phyloP scores from a whole-genome alignment of 2,888 invertebrate genomes.

The Drosophila atroscutellata region DNA sequence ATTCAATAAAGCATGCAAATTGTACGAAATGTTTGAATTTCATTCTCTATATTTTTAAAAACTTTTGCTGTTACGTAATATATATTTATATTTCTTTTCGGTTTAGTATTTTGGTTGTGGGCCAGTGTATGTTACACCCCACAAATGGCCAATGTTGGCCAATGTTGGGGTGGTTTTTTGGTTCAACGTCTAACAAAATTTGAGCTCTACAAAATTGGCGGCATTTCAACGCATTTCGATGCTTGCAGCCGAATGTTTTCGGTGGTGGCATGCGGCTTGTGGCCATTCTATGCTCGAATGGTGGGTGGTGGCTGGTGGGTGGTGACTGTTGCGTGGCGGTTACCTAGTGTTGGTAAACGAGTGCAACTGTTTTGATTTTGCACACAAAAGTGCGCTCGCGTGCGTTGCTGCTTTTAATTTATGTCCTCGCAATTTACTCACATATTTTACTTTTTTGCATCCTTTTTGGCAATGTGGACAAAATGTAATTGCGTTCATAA shows the following conservation, averaged over 20 bases:
- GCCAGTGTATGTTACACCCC: slow-evolving; percentile 33
- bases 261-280: slow-evolving; percentile 55
- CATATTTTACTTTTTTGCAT: slow-evolving; percentile 7
- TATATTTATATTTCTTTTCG: neutral
- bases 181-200: slow-evolving; percentile 66
- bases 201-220: slow-evolving; percentile 68
- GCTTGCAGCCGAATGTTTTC: slow-evolving; percentile 43
- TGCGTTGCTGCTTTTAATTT: slow-evolving; percentile 32
- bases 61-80: neutral
- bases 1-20: neutral
- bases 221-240: slow-evolving; percentile 70
- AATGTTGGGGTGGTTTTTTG: slow-evolving; percentile 36
- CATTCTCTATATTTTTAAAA: neutral
- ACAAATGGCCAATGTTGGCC: slow-evolving; percentile 10
- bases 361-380: slow-evolving; percentile 55
- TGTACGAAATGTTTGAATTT: neutral
- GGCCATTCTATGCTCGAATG: neutral
- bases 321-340: slow-evolving; percentile 3
- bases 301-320: slow-evolving; percentile 1
- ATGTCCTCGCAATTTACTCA: neutral
- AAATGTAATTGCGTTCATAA: slow-evolving; percentile 63
- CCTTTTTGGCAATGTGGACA: slow-evolving; percentile 28
- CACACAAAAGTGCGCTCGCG: slow-evolving; percentile 30
- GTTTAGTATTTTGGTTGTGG: neutral
- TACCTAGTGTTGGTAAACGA: slow-evolving; percentile 54